Evolutionary conservation across 2,113 vertebrate genomes (phyloP), one percentile per base, ranked within the genome.

Genomic region (Pseudolaguvia tuberculata): DNA sequence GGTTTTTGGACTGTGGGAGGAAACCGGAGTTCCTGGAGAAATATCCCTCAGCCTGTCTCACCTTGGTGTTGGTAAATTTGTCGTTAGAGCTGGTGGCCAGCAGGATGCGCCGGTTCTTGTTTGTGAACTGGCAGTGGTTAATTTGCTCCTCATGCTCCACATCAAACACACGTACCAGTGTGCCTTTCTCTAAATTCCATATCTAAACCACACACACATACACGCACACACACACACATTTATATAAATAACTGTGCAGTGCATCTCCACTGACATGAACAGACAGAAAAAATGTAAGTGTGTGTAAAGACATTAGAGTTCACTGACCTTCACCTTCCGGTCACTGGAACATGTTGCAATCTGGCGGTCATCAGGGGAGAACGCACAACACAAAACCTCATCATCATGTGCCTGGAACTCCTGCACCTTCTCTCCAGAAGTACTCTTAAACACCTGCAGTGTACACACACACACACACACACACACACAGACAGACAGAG

Each of bases 291-390:
- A 9, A 35, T 11, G 31, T n/a, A 58, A 35, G 23, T 11, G 21
- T 14, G 73, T 59, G 12, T 25, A 57, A 27, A 35, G 31, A 29
- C 5, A 29, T 21, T 2, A 27, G 4, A 15, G 15, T n/a, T 21
- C 23, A 65, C 79, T 31, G 77, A 98, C 95, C 91, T 97, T 97
- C 23, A 98, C 92, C 88, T 93, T 98, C 84, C 90, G 91, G 87
- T 98, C 96, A 66, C 88, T 91, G 12, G 95, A 97, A 84, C 97
- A 96, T 73, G 95, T 97, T 71, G 95, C 96, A 72, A 99, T 83
- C 69, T 92, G 91, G 75, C 82, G 89, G 79, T 91, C 92, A 56
- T 98, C 94, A 5, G 92, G 85, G 77, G 95, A 98, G 82, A 97
- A 98, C 61, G 93, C 29, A 71, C 97, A 99, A 76, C 94, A 97